phyloP scores from a whole-genome alignment of 1,140 invertebrate genomes.

The Atta texana region DNA sequence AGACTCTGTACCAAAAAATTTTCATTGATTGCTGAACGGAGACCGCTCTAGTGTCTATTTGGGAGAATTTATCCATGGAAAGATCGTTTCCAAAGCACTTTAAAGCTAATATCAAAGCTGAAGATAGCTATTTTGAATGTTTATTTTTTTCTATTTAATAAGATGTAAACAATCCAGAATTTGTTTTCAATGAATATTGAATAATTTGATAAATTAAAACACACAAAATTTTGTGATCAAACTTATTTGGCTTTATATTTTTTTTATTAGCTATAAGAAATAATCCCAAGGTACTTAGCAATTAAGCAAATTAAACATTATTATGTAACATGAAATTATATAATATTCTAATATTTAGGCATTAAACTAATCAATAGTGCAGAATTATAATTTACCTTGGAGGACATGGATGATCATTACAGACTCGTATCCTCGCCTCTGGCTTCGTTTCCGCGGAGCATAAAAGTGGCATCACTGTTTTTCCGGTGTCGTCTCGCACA shows the following conservation, averaged over 20 bases:
- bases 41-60: too few species aligned
- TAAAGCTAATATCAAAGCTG: too few species aligned
- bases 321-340: not conserved
- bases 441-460: constrained; percentile 94
- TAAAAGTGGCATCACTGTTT: constrained; percentile 93
- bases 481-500: constrained; percentile 93
- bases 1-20: too few species aligned
- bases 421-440: constrained; percentile 95
- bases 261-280: not conserved
- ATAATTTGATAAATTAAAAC: too few species aligned
- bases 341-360: not conserved
- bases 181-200: too few species aligned
- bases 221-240: too few species aligned
- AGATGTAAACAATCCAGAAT: too few species aligned
- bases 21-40: too few species aligned
- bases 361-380: constrained; percentile 42
- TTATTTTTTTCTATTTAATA: too few species aligned
- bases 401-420: constrained; percentile 97
- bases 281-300: not conserved
- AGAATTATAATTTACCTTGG: constrained; percentile 87
- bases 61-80: too few species aligned
- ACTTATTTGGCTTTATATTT: not conserved
- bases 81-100: too few species aligned
- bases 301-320: constrained; percentile 36
- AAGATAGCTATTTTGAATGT: too few species aligned